A percentile compares a stretch with the other conserved stretches of the same genome.
Conservation (phyloP, 2,888 invertebrate genomes). For the Chymomyza fuscimana region DNA sequence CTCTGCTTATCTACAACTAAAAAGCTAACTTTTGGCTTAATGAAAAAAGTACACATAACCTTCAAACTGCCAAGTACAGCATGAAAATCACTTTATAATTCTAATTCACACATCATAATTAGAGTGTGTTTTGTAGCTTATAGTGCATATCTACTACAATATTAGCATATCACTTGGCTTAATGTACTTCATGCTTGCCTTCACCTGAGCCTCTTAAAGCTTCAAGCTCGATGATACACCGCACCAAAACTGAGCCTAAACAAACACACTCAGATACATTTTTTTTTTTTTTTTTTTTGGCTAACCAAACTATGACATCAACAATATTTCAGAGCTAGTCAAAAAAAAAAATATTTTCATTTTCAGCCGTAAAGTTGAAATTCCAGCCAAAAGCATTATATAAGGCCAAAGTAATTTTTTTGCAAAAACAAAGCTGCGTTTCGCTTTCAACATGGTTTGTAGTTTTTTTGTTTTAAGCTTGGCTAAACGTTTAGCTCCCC, state of each 20-base stretch:
- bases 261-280: constrained; percentile 38
- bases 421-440: neutral
- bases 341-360: constrained; percentile 23
- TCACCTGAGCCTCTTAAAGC: neutral
- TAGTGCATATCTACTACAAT: neutral
- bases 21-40: too few species aligned
- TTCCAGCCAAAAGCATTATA: constrained; percentile 22
- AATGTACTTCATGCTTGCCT: constrained; percentile 36
- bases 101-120: neutral
- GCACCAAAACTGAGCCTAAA: neutral
- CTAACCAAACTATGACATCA: constrained; percentile 55
- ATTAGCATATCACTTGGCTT: constrained; percentile 9
- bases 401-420: constrained; percentile 28
- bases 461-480: constrained; percentile 28
- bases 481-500: constrained; percentile 18
- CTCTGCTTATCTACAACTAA: too few species aligned
- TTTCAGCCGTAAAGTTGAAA: constrained; percentile 28
- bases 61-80: neutral
- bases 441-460: neutral
- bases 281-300: constrained; percentile 41
- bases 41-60: neutral
- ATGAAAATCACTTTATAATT: neutral
- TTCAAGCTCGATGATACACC: constrained; percentile 18
- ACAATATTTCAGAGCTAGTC: constrained; percentile 41
- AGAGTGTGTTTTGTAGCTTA: neutral